Conservation (phyloP, 2,797 vertebrate genomes). For the Pipistrellus pipistrellus region DNA sequence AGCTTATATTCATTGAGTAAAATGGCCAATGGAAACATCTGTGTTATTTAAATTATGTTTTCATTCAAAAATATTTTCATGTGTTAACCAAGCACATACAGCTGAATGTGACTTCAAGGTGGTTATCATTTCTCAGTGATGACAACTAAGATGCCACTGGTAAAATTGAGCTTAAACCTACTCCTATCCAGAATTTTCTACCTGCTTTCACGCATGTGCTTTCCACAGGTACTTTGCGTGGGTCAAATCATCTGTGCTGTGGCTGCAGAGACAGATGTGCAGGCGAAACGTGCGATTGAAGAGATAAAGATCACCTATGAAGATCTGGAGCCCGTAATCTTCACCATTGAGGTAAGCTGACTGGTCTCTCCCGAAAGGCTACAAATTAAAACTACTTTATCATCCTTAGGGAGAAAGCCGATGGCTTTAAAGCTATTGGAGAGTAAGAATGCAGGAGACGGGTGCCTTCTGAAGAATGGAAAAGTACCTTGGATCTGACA, state of each 20-base stretch:
- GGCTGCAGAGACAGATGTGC: constrained; percentile 85
- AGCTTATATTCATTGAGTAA: background rate
- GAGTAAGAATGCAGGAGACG: background rate
- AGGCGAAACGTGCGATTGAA: constrained; percentile 85
- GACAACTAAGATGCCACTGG: background rate
- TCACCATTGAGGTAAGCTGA: constrained; percentile 86
- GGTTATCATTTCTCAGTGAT: background rate
- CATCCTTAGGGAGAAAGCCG: background rate
- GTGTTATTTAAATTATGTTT: constrained; percentile 28
- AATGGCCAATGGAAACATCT: background rate
- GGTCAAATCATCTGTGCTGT: constrained; percentile 89
- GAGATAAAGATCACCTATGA: constrained; percentile 89
- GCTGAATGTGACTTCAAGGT: background rate
- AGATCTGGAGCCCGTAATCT: constrained; percentile 86
- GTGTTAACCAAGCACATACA: background rate
- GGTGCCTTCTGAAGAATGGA: background rate
- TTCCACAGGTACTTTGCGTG: constrained; percentile 87
- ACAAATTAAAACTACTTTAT: background rate
- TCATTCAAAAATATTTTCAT: background rate
- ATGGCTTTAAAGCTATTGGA: background rate
- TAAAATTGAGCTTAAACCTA: background rate
- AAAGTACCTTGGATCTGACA: background rate
- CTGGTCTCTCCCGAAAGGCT: background rate
- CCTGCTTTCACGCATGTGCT: background rate
- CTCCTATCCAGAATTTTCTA: background rate